phyloP scores from a whole-genome alignment of 2,113 vertebrate genomes.

The Silurus meridionalis region DNA sequence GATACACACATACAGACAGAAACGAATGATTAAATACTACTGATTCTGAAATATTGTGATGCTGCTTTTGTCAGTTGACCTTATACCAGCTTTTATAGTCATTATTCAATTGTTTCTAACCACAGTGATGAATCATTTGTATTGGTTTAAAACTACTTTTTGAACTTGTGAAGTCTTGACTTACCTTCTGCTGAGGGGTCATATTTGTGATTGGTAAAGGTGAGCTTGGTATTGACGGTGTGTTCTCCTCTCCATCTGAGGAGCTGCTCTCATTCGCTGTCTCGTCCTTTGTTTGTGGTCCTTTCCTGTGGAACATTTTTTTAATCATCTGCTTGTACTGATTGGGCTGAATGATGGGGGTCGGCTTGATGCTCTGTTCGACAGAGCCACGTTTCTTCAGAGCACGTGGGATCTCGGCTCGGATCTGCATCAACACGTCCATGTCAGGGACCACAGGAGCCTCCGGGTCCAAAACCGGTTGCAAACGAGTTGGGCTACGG shows the following conservation, averaged over 20 bases:
- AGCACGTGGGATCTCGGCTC: slow-evolving; percentile 83
- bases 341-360: slow-evolving; percentile 72
- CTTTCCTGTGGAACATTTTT: slow-evolving; percentile 76
- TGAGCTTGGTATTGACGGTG: not conserved
- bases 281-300: slow-evolving; percentile 50
- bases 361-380: slow-evolving; percentile 63
- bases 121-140: not conserved
- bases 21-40: not conserved
- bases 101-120: not conserved
- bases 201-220: slow-evolving; percentile 7
- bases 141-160: not conserved
- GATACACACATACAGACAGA: slow-evolving; percentile 18
- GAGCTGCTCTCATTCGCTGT: slow-evolving; percentile 62
- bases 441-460: slow-evolving; percentile 70
- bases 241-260: slow-evolving; percentile 69
- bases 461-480: slow-evolving; percentile 80
- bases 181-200: slow-evolving; percentile 63
- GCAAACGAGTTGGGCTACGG: slow-evolving; percentile 85
- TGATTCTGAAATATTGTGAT: not conserved
- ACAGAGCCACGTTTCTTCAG: slow-evolving; percentile 83
- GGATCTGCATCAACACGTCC: slow-evolving; percentile 80
- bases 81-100: not conserved
- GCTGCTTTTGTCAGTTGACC: not conserved
- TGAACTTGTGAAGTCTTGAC: not conserved
- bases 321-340: slow-evolving; percentile 85